Percentiles rank a stretch among this genome's conserved stretches.
These are phyloP conservation scores for Matsumyia berberina DNA, from an alignment of 2,888 invertebrate genomes.

Conservation along the genomic window DNA sequence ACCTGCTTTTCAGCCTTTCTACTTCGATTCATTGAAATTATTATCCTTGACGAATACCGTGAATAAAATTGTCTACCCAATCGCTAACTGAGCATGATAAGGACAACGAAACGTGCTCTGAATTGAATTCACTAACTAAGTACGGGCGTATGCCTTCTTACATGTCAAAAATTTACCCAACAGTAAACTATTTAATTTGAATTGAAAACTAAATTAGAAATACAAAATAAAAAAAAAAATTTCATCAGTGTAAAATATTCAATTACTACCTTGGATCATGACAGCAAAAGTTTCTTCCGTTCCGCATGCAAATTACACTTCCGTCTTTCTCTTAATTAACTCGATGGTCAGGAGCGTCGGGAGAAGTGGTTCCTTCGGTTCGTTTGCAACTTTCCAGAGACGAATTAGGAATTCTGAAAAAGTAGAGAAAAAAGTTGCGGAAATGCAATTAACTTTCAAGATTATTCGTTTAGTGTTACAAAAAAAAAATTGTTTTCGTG, in stretches of 20 bases:
- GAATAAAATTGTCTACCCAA: slow-evolving; percentile 62
- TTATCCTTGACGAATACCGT: slow-evolving; percentile 64
- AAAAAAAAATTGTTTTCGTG: not conserved
- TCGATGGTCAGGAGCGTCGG: slow-evolving; percentile 41
- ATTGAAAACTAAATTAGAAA: slow-evolving; percentile 19
- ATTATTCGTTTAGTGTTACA: slow-evolving; percentile 19
- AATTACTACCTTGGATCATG: slow-evolving; percentile 74
- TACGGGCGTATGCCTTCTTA: not conserved
- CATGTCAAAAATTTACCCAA: not conserved
- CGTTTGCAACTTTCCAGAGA: slow-evolving; percentile 10
- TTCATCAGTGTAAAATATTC: slow-evolving; percentile 69
- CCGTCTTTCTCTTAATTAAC: slow-evolving; percentile 68
- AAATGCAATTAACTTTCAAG: slow-evolving; percentile 63
- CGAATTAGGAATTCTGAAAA: slow-evolving; percentile 31
- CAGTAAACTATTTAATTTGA: slow-evolving; percentile 28
- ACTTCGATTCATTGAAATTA: slow-evolving; percentile 46
- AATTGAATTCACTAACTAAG: slow-evolving; percentile 33
- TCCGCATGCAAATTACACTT: slow-evolving; percentile 72
- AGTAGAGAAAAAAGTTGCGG: slow-evolving; percentile 31
- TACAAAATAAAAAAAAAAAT: slow-evolving; percentile 9
- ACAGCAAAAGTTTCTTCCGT: slow-evolving; percentile 49
- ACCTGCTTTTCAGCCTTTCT: too few relatives aligned
- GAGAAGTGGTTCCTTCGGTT: not conserved
- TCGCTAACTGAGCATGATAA: slow-evolving; percentile 71
- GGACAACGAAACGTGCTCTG: slow-evolving; percentile 60